These are phyloP conservation scores for Anadara kagoshimensis DNA, from an alignment of 1,140 invertebrate genomes.

Conservation along the genomic window DNA sequence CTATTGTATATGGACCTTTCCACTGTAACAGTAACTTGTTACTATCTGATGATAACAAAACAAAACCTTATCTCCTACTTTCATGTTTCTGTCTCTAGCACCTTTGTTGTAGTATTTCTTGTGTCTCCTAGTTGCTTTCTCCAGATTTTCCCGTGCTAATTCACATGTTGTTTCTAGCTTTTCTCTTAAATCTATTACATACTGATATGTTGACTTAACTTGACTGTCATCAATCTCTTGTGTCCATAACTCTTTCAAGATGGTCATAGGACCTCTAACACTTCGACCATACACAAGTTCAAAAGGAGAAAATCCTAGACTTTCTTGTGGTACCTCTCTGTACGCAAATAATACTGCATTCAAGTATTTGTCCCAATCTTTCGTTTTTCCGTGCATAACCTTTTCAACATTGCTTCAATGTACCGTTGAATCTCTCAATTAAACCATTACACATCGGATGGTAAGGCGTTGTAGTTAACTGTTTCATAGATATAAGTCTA, in stretches of 20 bases:
- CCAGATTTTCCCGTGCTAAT: slow-evolving; percentile 39
- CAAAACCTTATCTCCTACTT: slow-evolving; percentile 35
- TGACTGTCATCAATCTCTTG: slow-evolving; percentile 25
- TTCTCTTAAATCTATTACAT: slow-evolving; percentile 45
- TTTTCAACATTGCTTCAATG: slow-evolving; percentile 51
- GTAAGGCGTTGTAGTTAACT: slow-evolving; percentile 38
- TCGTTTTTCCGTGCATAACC: slow-evolving; percentile 49
- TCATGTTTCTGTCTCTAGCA: slow-evolving; percentile 21
- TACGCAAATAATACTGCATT: slow-evolving; percentile 61
- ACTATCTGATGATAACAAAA: slow-evolving; percentile 23
- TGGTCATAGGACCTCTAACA: slow-evolving; percentile 53
- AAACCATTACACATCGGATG: slow-evolving; percentile 57
- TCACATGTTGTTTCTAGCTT: slow-evolving; percentile 40
- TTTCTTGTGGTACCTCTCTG: slow-evolving; percentile 47
- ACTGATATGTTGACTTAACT: slow-evolving; percentile 44
- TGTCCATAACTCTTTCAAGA: slow-evolving; percentile 60
- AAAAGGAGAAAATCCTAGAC: slow-evolving; percentile 56
- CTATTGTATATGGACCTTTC: slow-evolving; percentile 34
- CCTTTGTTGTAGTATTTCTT: slow-evolving; percentile 38
- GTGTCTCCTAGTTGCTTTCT: slow-evolving; percentile 26
- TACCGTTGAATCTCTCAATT: slow-evolving; percentile 56
- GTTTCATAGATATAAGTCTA: slow-evolving; percentile 24
- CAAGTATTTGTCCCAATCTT: slow-evolving; percentile 66
- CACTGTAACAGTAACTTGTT: slow-evolving; percentile 42
- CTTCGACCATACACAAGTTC: slow-evolving; percentile 57